A percentile compares a stretch with the other conserved stretches of the same genome.
phyloP scores from a whole-genome alignment of 2,888 invertebrate genomes.

The Apantesis nais region DNA sequence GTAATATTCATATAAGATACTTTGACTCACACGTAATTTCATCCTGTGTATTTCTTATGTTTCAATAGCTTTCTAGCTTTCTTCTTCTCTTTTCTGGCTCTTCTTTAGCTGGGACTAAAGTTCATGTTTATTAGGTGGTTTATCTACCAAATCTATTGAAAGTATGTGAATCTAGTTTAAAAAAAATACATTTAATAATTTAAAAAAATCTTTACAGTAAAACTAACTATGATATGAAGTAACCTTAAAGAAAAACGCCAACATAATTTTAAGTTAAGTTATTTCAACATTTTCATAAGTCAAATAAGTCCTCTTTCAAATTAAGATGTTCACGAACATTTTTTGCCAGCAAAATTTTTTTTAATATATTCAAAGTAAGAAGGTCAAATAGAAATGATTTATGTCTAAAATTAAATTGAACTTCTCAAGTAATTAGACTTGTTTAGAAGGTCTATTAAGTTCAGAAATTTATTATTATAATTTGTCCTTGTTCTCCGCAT shows the following conservation, averaged over 20 bases:
- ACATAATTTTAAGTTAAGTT: neutral
- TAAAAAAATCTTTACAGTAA: neutral
- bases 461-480: neutral
- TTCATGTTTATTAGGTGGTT: no score
- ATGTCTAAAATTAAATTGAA: neutral
- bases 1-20: no score
- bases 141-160: no score
- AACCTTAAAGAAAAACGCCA: neutral
- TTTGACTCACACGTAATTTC: no score
- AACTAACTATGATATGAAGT: neutral
- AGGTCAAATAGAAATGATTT: constrained; percentile 1
- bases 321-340: constrained; percentile 13
- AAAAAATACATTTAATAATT: no score
- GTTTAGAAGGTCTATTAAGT: neutral
- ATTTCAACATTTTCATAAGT: constrained; percentile 4
- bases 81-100: no score
- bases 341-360: neutral
- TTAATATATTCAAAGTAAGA: constrained; percentile 3
- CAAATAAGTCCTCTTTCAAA: constrained; percentile 19
- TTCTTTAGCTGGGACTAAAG: no score
- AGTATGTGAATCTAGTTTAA: no score
- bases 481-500: neutral
- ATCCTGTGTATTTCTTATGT: no score
- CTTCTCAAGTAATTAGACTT: neutral
- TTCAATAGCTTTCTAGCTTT: no score